These are phyloP conservation scores for Eurytemora carolleeae DNA, from an alignment of 1,140 invertebrate genomes.

Conservation along the genomic window DNA sequence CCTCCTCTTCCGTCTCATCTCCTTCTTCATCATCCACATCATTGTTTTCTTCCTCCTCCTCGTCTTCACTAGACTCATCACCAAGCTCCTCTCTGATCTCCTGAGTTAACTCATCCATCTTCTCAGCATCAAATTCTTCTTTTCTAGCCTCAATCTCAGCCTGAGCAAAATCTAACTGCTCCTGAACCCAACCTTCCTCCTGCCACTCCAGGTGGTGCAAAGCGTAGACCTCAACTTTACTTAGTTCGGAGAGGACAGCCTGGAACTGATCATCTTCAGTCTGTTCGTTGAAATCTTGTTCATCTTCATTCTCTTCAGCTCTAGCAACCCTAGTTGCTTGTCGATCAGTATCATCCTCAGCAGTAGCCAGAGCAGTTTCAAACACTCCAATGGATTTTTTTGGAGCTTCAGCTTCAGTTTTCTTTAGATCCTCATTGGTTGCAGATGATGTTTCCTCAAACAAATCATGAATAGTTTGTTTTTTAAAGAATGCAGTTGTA, in stretches of 20 bases:
- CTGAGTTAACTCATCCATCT: slow-evolving; percentile 39
- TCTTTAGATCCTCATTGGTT: slow-evolving; percentile 27
- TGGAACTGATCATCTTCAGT: slow-evolving; percentile 6
- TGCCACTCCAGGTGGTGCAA: slow-evolving; percentile 71
- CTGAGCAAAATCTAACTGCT: slow-evolving; percentile 64
- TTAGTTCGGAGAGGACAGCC: slow-evolving; percentile 39
- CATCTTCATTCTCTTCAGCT: neutral
- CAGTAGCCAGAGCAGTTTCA: slow-evolving; percentile 63
- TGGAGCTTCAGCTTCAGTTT: neutral
- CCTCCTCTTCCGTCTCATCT: neutral
- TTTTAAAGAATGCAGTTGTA: slow-evolving; percentile 90
- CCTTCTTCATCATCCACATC: slow-evolving; percentile 19
- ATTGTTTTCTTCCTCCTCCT: slow-evolving; percentile 19
- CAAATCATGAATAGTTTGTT: slow-evolving; percentile 69
- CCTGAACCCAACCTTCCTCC: slow-evolving; percentile 60
- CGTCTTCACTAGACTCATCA: slow-evolving; percentile 19
- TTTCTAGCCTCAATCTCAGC: slow-evolving; percentile 75
- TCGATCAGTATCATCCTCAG: slow-evolving; percentile 85
- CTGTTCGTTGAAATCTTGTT: slow-evolving; percentile 3
- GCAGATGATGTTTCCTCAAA: slow-evolving; percentile 52
- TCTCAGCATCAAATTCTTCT: slow-evolving; percentile 76
- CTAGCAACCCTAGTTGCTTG: slow-evolving; percentile 36
- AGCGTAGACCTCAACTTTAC: slow-evolving; percentile 76
- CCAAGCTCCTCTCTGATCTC: slow-evolving; percentile 29
- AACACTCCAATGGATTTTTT: slow-evolving; percentile 24